Evolutionary conservation across 2,888 invertebrate genomes (phyloP).

Genomic region (Rhabditoides inermis): DNA sequence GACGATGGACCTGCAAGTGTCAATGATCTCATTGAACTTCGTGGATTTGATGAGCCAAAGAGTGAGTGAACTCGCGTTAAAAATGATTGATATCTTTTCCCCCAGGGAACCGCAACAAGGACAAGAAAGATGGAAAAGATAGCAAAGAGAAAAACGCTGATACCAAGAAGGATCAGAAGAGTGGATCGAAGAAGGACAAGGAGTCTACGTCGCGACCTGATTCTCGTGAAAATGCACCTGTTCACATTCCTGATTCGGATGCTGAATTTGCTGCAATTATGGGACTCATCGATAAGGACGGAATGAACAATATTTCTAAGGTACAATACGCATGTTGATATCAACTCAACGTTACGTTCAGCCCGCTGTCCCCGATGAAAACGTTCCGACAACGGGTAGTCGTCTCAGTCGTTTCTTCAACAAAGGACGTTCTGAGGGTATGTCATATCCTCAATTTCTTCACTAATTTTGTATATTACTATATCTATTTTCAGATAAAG

Average conservation of each 20-base stretch:
- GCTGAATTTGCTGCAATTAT: background rate
- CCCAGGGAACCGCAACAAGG: too few relatives aligned
- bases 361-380: too few relatives aligned
- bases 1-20: constrained; percentile 49
- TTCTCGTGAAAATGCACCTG: constrained; percentile 2
- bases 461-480: too few relatives aligned
- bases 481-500: too few relatives aligned
- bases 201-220: constrained; percentile 7
- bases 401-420: constrained; percentile 34
- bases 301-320: too few relatives aligned
- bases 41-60: constrained; percentile 49
- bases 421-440: constrained; percentile 5
- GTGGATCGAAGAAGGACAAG: constrained; percentile 7
- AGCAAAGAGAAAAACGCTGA: too few relatives aligned
- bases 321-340: too few relatives aligned
- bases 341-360: too few relatives aligned
- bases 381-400: constrained; percentile 23
- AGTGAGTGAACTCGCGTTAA: constrained; percentile 10
- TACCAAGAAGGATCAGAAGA: constrained; percentile 18
- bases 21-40: constrained; percentile 48
- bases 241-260: background rate
- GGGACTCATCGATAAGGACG: background rate
- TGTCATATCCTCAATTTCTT: background rate
- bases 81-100: too few relatives aligned
- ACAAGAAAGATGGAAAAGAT: too few relatives aligned